phyloP scores from a whole-genome alignment of 2,797 vertebrate species.

The Danio albolineatus region DNA sequence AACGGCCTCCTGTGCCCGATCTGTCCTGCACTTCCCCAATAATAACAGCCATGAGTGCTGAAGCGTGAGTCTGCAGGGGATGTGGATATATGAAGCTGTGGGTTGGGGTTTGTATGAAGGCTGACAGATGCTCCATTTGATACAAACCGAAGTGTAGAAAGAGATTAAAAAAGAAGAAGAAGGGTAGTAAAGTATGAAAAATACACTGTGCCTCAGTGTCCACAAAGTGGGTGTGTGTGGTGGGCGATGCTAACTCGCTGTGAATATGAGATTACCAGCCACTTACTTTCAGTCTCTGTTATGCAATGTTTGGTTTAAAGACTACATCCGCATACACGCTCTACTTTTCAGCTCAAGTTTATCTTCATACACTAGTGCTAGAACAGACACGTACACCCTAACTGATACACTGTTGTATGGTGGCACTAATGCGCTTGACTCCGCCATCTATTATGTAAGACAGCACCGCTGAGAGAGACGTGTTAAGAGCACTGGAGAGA shows the following conservation, averaged over 20 bases:
- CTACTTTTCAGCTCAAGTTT: conserved; percentile 8
- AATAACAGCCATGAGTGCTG: background rate
- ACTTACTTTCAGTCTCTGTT: conserved; percentile 27
- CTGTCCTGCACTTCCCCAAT: background rate
- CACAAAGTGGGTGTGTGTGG: background rate
- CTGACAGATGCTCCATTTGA: conserved; percentile 1
- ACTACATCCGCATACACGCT: background rate
- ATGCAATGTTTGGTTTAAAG: conserved; percentile 12
- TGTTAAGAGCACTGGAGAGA: background rate
- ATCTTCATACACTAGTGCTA: background rate
- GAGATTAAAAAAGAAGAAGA: background rate
- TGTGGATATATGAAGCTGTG: background rate
- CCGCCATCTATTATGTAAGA: conserved; percentile 21
- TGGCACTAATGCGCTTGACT: background rate
- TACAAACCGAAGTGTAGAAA: background rate
- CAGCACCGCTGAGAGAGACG: background rate
- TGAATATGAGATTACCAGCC: background rate
- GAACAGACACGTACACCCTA: background rate
- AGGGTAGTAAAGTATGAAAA: background rate
- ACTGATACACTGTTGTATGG: background rate
- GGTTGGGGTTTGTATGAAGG: conserved; percentile 5
- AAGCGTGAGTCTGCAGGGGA: background rate
- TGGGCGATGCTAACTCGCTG: conserved; percentile 2
- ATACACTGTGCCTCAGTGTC: background rate
- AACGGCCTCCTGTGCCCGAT: background rate